Evolutionary conservation across 2,113 vertebrate genomes (phyloP).

Genomic region (Chaetodon auriga): DNA sequence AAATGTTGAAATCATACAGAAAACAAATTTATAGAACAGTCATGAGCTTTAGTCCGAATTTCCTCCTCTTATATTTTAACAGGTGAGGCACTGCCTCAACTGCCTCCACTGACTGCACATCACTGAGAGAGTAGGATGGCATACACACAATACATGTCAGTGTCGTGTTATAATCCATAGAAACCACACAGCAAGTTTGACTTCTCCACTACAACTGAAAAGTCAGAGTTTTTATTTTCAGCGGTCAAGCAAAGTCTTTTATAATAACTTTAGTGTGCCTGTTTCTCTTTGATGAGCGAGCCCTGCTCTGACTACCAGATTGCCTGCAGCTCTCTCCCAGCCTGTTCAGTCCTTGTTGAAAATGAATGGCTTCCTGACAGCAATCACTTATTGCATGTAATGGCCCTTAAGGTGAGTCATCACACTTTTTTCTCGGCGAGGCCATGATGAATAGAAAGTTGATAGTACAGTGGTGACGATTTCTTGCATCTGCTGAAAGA

Average conservation of each 20-base stretch:
- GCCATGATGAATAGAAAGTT: conserved; percentile 11
- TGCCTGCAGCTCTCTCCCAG: conserved; percentile 17
- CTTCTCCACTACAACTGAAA: conserved; percentile 3
- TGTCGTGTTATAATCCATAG: conserved; percentile 4
- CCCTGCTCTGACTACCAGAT: conserved; percentile 1
- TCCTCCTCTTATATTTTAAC: too few relatives aligned
- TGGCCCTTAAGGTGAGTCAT: conserved; percentile 47
- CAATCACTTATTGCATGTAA: conserved; percentile 41
- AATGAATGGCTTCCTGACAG: conserved; percentile 50
- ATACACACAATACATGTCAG: not conserved
- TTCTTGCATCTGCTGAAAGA: not conserved
- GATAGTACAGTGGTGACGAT: not conserved
- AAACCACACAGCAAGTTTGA: not conserved
- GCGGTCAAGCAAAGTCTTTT: conserved; percentile 15
- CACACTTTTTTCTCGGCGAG: conserved; percentile 22
- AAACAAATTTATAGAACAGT: too few relatives aligned
- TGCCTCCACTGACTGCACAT: too few relatives aligned
- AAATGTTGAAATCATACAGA: too few relatives aligned
- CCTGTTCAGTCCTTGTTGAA: conserved; percentile 30
- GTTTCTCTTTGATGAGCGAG: conserved; percentile 32
- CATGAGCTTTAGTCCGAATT: too few relatives aligned
- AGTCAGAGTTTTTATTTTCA: conserved; percentile 28
- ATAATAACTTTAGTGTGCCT: conserved; percentile 4
- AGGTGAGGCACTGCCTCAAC: too few relatives aligned
- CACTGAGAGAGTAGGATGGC: not conserved